Conservation (phyloP, 1,140 invertebrate genomes). For the Centruroides vittatus region DNA sequence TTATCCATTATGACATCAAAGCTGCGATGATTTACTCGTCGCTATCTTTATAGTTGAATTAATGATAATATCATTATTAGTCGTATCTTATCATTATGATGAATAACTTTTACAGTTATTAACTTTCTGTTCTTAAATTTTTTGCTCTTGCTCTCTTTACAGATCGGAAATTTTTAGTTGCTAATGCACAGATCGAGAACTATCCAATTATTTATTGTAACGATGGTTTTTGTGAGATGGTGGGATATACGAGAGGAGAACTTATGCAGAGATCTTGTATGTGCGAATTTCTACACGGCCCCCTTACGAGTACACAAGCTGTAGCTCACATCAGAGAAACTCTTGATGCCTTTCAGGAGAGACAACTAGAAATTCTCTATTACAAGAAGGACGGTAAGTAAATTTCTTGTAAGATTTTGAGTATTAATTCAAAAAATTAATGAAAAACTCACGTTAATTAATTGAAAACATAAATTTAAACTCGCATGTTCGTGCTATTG, state of each 20-base stretch:
- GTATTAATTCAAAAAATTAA: too few species aligned
- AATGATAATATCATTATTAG: too few species aligned
- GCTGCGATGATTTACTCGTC: too few species aligned
- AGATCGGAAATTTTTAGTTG: conserved; percentile 75
- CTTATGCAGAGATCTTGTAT: conserved; percentile 63
- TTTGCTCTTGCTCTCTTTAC: conserved; percentile 14
- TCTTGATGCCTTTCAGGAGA: conserved; percentile 54
- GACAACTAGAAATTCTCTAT: conserved; percentile 64
- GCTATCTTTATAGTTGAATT: too few species aligned
- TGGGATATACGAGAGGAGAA: conserved; percentile 54
- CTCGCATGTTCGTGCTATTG: too few species aligned
- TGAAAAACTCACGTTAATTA: too few species aligned
- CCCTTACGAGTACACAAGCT: conserved; percentile 53
- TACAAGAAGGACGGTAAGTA: conserved; percentile 71
- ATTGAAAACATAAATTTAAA: too few species aligned
- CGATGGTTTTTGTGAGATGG: conserved; percentile 67
- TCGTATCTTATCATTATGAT: too few species aligned
- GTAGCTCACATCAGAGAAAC: conserved; percentile 53
- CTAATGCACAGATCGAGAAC: conserved; percentile 58
- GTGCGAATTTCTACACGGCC: conserved; percentile 66
- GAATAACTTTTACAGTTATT: too few species aligned
- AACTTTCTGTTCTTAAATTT: too few species aligned
- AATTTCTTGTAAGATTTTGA: conserved; percentile 5
- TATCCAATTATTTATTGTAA: conserved; percentile 75
- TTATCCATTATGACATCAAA: too few species aligned